These are phyloP conservation scores for Mastomys coucha DNA, from an alignment of 2,113 vertebrate genomes.

Conservation along the genomic window DNA sequence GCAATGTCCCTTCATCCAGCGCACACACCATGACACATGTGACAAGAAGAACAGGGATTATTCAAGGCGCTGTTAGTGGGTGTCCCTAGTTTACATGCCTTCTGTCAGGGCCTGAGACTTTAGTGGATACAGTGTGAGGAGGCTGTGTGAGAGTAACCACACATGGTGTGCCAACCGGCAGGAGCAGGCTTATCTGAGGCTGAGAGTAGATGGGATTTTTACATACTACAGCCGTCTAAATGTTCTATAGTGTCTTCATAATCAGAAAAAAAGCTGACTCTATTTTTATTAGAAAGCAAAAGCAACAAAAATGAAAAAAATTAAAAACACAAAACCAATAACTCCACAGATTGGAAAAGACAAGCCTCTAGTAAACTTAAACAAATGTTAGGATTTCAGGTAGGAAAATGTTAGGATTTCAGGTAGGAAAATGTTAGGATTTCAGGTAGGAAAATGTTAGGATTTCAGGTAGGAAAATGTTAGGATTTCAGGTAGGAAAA, in stretches of 20 bases:
- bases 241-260: not conserved
- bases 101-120: too few relatives aligned
- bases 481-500: too few relatives aligned
- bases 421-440: too few relatives aligned
- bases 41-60: not conserved
- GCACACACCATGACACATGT: not conserved
- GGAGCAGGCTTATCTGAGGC: not conserved
- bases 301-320: not conserved
- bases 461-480: too few relatives aligned
- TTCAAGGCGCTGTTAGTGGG: not conserved
- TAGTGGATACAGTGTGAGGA: accelerated
- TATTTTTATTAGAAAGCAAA: conserved; percentile 33
- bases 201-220: not conserved
- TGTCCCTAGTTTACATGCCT: not conserved
- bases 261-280: not conserved
- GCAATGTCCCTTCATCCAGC: too few relatives aligned
- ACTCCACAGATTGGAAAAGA: not conserved
- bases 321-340: not conserved
- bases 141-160: too few relatives aligned
- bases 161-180: not conserved
- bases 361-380: not conserved
- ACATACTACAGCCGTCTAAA: not conserved
- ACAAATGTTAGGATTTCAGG: conserved; percentile 13
- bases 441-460: too few relatives aligned
- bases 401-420: too few relatives aligned